Conservation (phyloP, 2,797 vertebrate genomes). For the Crocidura indochinensis region DNA sequence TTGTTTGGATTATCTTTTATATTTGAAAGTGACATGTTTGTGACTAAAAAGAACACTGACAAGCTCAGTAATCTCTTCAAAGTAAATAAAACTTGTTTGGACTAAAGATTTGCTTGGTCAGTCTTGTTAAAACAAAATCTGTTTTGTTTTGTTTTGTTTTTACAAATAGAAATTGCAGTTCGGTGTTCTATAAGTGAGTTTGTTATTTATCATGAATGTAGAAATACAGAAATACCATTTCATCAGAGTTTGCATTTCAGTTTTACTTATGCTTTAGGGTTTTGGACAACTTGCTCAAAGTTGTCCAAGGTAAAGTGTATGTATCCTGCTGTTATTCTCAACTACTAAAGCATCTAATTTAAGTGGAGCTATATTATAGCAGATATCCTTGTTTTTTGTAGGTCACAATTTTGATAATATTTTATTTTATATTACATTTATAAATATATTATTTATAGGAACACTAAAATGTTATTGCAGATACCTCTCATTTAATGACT, state of each 20-base stretch:
- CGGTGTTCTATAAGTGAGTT: conserved; percentile 21
- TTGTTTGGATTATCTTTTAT: conserved; percentile 43
- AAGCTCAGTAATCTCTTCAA: conserved; percentile 39
- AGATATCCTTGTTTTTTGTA: neutral
- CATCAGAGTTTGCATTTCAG: conserved; percentile 2
- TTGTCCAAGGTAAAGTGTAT: conserved; percentile 3
- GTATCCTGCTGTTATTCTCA: conserved; percentile 29
- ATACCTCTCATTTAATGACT: conserved; percentile 25
- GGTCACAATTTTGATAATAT: conserved; percentile 17
- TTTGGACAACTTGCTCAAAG: conserved; percentile 3
- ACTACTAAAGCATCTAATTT: neutral
- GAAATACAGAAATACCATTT: neutral
- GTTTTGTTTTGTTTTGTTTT: neutral
- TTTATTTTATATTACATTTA: conserved; percentile 39
- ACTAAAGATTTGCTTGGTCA: neutral
- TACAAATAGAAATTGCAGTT: conserved; percentile 51
- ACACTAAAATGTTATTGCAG: conserved; percentile 5
- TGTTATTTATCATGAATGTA: conserved; percentile 26
- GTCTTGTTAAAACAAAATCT: conserved; percentile 16
- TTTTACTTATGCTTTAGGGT: conserved; percentile 30
- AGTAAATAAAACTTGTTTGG: neutral
- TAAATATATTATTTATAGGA: neutral
- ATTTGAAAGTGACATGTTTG: conserved; percentile 33
- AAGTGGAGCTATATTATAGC: neutral
- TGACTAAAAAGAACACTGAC: conserved; percentile 12